These are phyloP conservation scores for Diglossa brunneiventris DNA, from an alignment of 2,113 vertebrate species.

Conservation along the genomic window DNA sequence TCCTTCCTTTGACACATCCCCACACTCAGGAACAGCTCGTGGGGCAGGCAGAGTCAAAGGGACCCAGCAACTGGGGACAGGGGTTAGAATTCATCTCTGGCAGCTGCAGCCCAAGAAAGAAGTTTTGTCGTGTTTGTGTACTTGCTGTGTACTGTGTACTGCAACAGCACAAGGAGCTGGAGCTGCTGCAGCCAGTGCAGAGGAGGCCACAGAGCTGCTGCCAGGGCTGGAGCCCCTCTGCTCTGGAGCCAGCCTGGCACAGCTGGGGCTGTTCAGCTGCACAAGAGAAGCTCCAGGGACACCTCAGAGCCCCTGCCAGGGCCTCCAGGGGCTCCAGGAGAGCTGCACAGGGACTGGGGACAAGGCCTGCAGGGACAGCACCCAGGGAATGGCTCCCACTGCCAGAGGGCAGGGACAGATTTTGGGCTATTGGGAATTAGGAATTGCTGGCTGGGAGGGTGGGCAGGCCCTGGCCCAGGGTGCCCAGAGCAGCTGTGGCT, in stretches of 20 bases:
- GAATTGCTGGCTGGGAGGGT: background rate
- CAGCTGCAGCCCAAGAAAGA: background rate
- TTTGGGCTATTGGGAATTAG: background rate
- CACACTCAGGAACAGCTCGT: background rate
- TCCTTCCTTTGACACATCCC: background rate
- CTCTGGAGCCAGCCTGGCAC: no score
- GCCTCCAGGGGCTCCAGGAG: background rate
- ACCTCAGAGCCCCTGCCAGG: background rate
- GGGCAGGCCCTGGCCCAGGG: background rate
- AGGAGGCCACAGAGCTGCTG: no score
- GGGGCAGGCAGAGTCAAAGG: background rate
- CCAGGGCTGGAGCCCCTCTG: no score
- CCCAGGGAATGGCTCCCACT: background rate
- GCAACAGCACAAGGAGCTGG: background rate
- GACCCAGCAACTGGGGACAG: background rate
- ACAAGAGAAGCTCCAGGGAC: no score
- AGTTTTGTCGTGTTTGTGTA: background rate
- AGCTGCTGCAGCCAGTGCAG: no score
- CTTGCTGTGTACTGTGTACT: background rate
- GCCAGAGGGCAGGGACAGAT: background rate
- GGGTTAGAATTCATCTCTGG: background rate
- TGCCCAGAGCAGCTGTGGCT: background rate
- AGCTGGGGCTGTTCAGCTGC: no score
- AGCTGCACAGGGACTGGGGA: background rate
- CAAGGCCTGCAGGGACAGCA: background rate